These are phyloP conservation scores for Spodoptera littoralis DNA, from an alignment of 2,888 invertebrate genomes.

Conservation along the genomic window DNA sequence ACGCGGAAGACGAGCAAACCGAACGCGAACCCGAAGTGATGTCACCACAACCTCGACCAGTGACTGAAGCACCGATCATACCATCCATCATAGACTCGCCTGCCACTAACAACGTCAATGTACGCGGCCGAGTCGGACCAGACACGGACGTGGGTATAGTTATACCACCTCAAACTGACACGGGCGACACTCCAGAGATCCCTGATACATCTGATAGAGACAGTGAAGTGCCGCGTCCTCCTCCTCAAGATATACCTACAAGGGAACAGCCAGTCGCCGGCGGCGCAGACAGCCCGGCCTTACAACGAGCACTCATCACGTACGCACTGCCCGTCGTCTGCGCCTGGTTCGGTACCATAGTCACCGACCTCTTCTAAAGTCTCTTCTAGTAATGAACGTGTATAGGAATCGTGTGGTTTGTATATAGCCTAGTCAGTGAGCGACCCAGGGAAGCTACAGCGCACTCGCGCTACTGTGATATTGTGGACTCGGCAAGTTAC, in stretches of 20 bases:
- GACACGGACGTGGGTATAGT: neutral
- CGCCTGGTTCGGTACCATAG: conserved; percentile 95
- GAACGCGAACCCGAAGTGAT: conserved; percentile 56
- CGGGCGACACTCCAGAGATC: conserved; percentile 12
- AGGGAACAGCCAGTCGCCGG: conserved; percentile 93
- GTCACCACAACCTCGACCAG: conserved; percentile 45
- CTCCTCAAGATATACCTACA: conserved; percentile 90
- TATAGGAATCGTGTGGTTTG: conserved; percentile 57
- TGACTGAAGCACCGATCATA: conserved; percentile 68
- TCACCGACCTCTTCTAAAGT: conserved; percentile 94
- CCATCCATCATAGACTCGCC: conserved; percentile 72
- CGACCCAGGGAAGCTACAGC: conserved; percentile 59
- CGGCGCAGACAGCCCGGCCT: conserved; percentile 87
- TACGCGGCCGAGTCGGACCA: conserved; percentile 55
- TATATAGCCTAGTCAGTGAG: conserved; percentile 81
- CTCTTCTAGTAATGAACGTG: conserved; percentile 11
- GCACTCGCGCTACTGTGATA: conserved; percentile 80
- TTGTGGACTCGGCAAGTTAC: conserved; percentile 49
- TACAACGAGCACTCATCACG: conserved; percentile 91
- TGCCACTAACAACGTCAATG: conserved; percentile 69
- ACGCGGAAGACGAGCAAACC: conserved; percentile 64
- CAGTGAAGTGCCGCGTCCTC: conserved; percentile 74
- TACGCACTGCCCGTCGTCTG: conserved; percentile 95
- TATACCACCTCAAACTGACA: conserved; percentile 4
- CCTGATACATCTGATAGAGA: neutral